Percentiles rank a stretch among this genome's conserved stretches.
Conservation (phyloP, 2,797 vertebrate genomes). For the Novumbra hubbsi region DNA sequence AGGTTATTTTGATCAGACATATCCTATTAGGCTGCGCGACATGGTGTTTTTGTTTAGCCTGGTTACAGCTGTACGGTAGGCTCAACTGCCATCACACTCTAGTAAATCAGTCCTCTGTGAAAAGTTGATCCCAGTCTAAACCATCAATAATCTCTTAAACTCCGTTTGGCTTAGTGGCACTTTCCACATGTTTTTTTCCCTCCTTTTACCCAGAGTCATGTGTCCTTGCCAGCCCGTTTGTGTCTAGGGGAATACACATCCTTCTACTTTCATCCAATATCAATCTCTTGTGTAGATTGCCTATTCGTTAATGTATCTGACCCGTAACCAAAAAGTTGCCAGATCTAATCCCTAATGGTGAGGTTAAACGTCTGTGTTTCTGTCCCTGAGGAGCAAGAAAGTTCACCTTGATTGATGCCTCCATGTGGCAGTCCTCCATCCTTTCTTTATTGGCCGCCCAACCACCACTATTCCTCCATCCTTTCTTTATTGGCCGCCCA, state of each 20-base stretch:
- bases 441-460: too few relatives aligned
- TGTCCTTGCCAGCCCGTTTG: neutral
- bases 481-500: too few relatives aligned
- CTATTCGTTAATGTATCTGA: too few relatives aligned
- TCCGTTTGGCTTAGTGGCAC: neutral
- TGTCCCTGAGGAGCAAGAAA: too few relatives aligned
- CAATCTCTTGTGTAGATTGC: neutral
- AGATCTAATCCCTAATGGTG: too few relatives aligned
- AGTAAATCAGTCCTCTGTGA: neutral
- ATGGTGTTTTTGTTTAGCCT: neutral
- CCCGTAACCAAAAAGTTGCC: too few relatives aligned
- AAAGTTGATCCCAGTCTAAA: conserved; percentile 1
- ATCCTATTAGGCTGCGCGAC: too few relatives aligned
- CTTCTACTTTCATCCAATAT: neutral
- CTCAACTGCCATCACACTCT: neutral
- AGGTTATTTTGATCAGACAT: too few relatives aligned
- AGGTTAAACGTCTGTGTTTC: too few relatives aligned
- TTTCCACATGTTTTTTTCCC: neutral
- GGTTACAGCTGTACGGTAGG: neutral
- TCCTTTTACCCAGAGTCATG: neutral
- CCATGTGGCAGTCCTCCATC: too few relatives aligned
- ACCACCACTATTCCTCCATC: too few relatives aligned
- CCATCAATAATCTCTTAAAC: neutral
- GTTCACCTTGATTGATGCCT: too few relatives aligned
- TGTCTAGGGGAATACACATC: neutral